Evolutionary conservation across 2,797 vertebrate species (phyloP).

Genomic region (Odontamblyopus lacepedii): DNA sequence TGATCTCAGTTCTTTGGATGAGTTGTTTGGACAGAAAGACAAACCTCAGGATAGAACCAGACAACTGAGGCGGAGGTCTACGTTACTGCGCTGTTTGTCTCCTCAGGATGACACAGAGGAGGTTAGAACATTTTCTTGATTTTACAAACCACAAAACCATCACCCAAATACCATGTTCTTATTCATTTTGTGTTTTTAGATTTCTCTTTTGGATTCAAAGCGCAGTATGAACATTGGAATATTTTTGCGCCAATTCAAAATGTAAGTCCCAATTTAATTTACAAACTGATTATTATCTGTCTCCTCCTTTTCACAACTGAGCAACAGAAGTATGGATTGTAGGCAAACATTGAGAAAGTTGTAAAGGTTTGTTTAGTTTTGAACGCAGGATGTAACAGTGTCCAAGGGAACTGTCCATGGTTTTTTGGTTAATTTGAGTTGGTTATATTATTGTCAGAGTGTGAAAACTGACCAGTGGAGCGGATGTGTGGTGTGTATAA

Average conservation of each 20-base stretch:
- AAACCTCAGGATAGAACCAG: constrained; percentile 56
- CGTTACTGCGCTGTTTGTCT: constrained; percentile 63
- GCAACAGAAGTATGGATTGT: not conserved
- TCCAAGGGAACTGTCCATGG: constrained; percentile 42
- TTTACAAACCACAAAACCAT: not conserved
- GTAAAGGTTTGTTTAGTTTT: constrained; percentile 7
- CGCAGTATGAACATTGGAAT: constrained; percentile 87
- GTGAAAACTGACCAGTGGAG: constrained; percentile 31
- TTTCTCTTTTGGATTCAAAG: constrained; percentile 81
- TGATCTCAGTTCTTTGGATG: constrained; percentile 79
- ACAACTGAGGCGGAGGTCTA: constrained; percentile 61
- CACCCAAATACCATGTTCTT: not conserved
- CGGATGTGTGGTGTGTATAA: constrained; percentile 37
- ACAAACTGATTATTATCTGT: not conserved
- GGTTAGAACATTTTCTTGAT: constrained; percentile 56
- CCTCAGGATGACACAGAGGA: constrained; percentile 72
- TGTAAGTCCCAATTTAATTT: constrained; percentile 63
- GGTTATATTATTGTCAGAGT: constrained; percentile 42
- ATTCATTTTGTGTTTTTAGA: constrained; percentile 58
- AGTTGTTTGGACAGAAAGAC: constrained; percentile 80
- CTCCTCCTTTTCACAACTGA: not conserved
- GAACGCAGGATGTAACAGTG: constrained; percentile 42
- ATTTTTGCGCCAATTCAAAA: constrained; percentile 85
- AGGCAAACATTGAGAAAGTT: not conserved
- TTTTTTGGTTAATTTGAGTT: constrained; percentile 34